Evolutionary conservation across 2,888 invertebrate species (phyloP).

Genomic region (Cylindroiulus punctatus): DNA sequence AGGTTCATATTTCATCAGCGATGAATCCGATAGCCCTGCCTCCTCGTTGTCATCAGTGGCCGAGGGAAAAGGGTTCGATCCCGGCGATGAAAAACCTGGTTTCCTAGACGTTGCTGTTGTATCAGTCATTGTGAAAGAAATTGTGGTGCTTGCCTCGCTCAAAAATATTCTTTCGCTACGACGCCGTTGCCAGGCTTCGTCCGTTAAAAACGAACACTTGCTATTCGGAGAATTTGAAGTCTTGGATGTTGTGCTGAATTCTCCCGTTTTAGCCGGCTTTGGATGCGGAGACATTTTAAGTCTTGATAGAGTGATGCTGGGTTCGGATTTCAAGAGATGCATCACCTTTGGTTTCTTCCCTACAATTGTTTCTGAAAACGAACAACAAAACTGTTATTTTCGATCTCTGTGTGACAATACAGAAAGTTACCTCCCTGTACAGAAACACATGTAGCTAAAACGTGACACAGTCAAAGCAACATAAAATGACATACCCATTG

Average conservation of each 20-base stretch:
- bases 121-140: not conserved
- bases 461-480: not conserved
- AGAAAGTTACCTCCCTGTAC: no score
- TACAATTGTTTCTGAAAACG: conserved; percentile 76
- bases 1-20: conserved; percentile 52
- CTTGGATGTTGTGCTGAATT: not conserved
- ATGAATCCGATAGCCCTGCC: not conserved
- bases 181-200: conserved; percentile 65
- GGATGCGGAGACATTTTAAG: conserved; percentile 30
- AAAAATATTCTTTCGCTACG: conserved; percentile 67
- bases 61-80: not conserved
- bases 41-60: conserved; percentile 55
- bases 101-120: not conserved
- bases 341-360: conserved; percentile 76
- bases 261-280: not conserved
- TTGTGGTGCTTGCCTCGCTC: conserved; percentile 61
- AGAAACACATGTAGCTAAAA: no score
- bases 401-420: no score
- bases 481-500: conserved; percentile 62
- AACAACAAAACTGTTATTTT: not conserved
- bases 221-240: conserved; percentile 31
- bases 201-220: conserved; percentile 60
- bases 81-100: not conserved
- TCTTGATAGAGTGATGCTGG: conserved; percentile 21
- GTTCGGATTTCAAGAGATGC: conserved; percentile 46